Conservation (phyloP, 1,140 invertebrate species). For the Formica exsecta region DNA sequence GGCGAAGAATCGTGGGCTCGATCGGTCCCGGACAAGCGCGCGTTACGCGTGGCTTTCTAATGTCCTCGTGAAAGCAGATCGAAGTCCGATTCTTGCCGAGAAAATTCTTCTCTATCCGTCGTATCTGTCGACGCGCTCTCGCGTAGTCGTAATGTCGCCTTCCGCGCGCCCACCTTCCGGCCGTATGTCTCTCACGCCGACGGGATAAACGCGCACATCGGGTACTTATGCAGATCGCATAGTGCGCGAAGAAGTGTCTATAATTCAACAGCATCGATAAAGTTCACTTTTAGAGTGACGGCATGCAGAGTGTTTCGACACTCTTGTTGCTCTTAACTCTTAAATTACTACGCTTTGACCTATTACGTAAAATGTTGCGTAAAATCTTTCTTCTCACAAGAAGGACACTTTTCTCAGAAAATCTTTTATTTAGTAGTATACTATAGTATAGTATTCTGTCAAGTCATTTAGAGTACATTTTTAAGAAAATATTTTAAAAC, state of each 20-base stretch:
- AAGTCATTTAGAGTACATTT: not conserved
- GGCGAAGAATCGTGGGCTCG: not conserved
- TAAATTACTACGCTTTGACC: slow-evolving; percentile 13
- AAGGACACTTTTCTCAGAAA: not conserved
- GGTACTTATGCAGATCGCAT: slow-evolving; percentile 43
- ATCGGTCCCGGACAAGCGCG: not conserved
- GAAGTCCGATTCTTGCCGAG: slow-evolving; percentile 51
- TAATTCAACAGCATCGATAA: slow-evolving; percentile 37
- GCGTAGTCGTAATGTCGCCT: slow-evolving; percentile 62
- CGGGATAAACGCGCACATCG: slow-evolving; percentile 41
- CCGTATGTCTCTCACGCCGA: slow-evolving; percentile 45
- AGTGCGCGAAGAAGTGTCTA: slow-evolving; percentile 42
- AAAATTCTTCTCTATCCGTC: slow-evolving; percentile 51
- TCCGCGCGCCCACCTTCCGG: slow-evolving; percentile 54
- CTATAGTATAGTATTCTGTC: not conserved
- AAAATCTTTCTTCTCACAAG: not conserved
- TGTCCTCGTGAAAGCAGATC: slow-evolving; percentile 55
- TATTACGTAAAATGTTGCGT: slow-evolving; percentile 28
- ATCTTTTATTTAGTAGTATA: not conserved
- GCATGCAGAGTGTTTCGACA: not conserved
- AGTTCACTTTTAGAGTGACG: slow-evolving; percentile 40
- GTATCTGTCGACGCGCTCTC: slow-evolving; percentile 52
- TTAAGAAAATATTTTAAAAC: not conserved
- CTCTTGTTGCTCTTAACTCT: not conserved
- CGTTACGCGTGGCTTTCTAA: slow-evolving; percentile 51